These are phyloP conservation scores for Champsocephalus gunnari DNA, from an alignment of 2,797 vertebrate species.

Conservation along the genomic window DNA sequence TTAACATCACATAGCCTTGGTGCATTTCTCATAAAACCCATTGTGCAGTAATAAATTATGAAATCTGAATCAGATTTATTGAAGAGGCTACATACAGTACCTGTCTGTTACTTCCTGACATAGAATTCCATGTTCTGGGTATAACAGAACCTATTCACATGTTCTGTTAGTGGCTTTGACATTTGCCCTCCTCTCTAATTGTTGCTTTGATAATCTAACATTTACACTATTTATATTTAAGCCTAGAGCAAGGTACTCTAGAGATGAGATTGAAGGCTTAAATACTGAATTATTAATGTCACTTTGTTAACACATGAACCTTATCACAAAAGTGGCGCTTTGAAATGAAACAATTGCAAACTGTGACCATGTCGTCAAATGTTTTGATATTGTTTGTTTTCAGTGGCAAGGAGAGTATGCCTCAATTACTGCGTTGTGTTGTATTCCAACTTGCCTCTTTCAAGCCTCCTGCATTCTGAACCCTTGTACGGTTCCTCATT, in stretches of 20 bases:
- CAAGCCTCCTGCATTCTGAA: slow-evolving; percentile 62
- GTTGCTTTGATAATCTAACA: slow-evolving; percentile 7
- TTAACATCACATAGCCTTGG: slow-evolving; percentile 19
- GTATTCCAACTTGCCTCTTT: slow-evolving; percentile 51
- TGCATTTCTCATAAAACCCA: slow-evolving; percentile 27
- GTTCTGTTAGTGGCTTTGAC: slow-evolving; percentile 9
- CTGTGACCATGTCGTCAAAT: slow-evolving; percentile 20
- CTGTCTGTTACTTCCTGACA: slow-evolving; percentile 17
- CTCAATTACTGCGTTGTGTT: slow-evolving; percentile 56
- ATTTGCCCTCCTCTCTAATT: slow-evolving; percentile 11
- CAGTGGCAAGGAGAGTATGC: slow-evolving; percentile 26
- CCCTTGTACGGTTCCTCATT: slow-evolving; percentile 77
- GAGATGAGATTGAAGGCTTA: slow-evolving; percentile 4
- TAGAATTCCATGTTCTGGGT: slow-evolving; percentile 13
- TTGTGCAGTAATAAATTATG: slow-evolving; percentile 10
- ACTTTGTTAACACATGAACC: slow-evolving; percentile 34
- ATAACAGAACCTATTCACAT: slow-evolving; percentile 3
- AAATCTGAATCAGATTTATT: slow-evolving; percentile 26
- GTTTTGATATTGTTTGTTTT: slow-evolving; percentile 54
- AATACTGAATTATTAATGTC: slow-evolving; percentile 15
- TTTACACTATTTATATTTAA: background rate
- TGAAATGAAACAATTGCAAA: slow-evolving; percentile 28
- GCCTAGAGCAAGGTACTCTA: slow-evolving; percentile 5
- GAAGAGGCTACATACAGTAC: background rate
- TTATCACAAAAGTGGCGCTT: slow-evolving; percentile 23